Conservation (phyloP, 2,888 invertebrate genomes). For the Eupithecia inturbata region DNA sequence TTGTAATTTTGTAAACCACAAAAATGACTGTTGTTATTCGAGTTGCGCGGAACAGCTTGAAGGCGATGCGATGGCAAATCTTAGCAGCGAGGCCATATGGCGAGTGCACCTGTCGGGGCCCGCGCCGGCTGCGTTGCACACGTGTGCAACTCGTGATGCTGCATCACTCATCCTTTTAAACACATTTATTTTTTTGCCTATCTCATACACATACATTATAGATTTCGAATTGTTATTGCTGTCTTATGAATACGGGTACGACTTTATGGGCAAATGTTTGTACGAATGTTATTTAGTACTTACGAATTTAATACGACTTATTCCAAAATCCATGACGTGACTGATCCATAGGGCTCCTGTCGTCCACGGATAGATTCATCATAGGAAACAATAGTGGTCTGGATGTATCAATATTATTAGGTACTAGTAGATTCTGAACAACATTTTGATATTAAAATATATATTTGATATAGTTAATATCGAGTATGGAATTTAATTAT, state of each 20-base stretch:
- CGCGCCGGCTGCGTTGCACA: conserved; percentile 50
- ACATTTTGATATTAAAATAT: too few relatives aligned
- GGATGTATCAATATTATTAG: too few relatives aligned
- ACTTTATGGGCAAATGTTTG: not conserved
- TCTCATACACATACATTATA: too few relatives aligned
- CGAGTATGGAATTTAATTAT: too few relatives aligned
- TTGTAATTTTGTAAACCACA: conserved; percentile 36
- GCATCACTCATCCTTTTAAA: conserved; percentile 57
- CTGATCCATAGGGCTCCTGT: not conserved
- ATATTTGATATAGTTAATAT: too few relatives aligned
- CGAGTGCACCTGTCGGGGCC: conserved; percentile 48
- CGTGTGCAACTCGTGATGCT: conserved; percentile 58
- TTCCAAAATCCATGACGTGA: not conserved
- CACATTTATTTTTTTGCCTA: conserved; percentile 45
- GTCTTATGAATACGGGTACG: not conserved
- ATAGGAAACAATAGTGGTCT: too few relatives aligned
- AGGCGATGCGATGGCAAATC: conserved; percentile 54
- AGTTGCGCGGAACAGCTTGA: conserved; percentile 41
- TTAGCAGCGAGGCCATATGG: conserved; percentile 55
- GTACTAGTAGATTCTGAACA: too few relatives aligned
- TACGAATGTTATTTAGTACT: not conserved
- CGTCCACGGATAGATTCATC: too few relatives aligned
- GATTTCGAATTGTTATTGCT: conserved; percentile 15
- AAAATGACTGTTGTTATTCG: conserved; percentile 54
- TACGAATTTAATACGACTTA: not conserved